phyloP scores from a whole-genome alignment of 2,888 invertebrate species.

The Tenthredo livida region DNA sequence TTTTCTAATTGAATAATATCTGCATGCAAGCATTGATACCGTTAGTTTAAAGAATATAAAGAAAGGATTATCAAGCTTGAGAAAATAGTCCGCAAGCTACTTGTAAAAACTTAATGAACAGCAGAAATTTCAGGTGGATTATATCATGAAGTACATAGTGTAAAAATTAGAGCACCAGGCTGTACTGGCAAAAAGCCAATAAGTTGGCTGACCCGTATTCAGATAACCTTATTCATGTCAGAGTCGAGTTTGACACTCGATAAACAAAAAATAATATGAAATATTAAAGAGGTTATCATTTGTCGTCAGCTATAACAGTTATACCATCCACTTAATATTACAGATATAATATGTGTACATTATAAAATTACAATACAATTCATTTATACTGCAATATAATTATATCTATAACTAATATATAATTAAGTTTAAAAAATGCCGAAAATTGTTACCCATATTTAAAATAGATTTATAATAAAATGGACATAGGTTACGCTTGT shows the following conservation, averaged over 20 bases:
- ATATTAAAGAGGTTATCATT: not conserved
- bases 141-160: not conserved
- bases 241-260: not conserved
- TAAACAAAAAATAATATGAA: not conserved
- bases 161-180: slow-evolving; percentile 8
- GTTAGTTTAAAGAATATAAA: not conserved
- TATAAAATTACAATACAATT: not conserved
- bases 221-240: slow-evolving; percentile 3
- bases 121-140: not conserved
- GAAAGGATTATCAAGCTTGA: not conserved
- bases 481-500: not conserved
- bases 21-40: not conserved
- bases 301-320: not conserved
- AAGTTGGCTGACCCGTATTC: slow-evolving; percentile 29
- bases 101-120: not conserved
- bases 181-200: slow-evolving; percentile 18
- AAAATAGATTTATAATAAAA: not conserved
- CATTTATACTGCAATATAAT: not conserved
- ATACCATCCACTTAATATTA: not conserved
- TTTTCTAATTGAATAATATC: too few relatives aligned
- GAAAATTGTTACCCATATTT: not conserved
- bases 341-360: too few relatives aligned
- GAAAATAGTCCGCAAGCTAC: not conserved
- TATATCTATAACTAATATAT: not conserved
- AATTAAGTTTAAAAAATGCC: not conserved